Percentiles rank a stretch among this genome's conserved stretches.
Conservation (phyloP, 2,797 vertebrate genomes). For the Dermochelys coriacea region DNA sequence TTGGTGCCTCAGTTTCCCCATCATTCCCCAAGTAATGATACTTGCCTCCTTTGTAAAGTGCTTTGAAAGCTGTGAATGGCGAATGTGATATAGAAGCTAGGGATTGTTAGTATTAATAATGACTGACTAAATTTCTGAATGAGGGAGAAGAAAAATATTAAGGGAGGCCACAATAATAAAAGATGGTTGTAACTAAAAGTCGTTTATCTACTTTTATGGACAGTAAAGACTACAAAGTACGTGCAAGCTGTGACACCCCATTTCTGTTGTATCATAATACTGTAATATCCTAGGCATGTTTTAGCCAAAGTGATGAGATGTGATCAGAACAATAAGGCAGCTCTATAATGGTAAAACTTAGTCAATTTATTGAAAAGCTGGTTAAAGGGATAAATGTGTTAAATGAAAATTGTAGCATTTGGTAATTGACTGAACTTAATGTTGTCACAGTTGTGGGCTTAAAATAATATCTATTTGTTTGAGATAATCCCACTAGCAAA, state of each 20-base stretch:
- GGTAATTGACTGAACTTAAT: background rate
- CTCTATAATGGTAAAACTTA: background rate
- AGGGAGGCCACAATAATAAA: constrained; percentile 16
- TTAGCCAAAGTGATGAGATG: background rate
- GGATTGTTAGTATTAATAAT: background rate
- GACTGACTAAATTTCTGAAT: background rate
- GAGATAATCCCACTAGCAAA: background rate
- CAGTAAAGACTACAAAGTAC: background rate
- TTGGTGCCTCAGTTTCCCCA: constrained; percentile 60
- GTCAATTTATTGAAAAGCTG: background rate
- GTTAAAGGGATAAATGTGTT: background rate
- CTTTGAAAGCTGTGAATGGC: constrained; percentile 19
- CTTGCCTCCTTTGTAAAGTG: background rate
- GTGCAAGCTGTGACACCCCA: background rate
- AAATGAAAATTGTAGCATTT: background rate
- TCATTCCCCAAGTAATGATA: too few relatives aligned
- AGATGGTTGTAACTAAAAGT: constrained; percentile 4
- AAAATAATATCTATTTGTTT: background rate
- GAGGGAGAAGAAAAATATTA: background rate
- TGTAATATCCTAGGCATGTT: background rate
- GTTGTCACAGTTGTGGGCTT: background rate
- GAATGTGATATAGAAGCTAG: constrained; percentile 15
- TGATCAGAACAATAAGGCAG: background rate
- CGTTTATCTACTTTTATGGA: background rate
- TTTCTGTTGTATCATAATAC: background rate